Evolutionary conservation across 2,888 invertebrate genomes (phyloP), one percentile per base, ranked within the genome.

Genomic region (Syritta pipiens): DNA sequence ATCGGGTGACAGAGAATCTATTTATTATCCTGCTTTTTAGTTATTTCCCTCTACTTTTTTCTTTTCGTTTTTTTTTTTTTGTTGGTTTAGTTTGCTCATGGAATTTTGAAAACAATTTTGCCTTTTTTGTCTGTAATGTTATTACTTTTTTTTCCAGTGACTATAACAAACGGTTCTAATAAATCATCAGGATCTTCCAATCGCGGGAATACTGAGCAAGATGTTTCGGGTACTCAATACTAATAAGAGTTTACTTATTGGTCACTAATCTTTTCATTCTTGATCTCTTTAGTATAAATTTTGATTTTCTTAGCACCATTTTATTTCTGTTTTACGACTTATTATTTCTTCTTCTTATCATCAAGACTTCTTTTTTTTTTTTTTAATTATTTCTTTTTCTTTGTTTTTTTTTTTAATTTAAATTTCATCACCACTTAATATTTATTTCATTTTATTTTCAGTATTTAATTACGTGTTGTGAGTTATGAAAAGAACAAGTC

Each of bases 181-280:
- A 89, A 89, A 83, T 89, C 89, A 37, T 89, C 89, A 26, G 89
- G 89, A 48, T 89, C 89, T 63, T 89, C 89, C 49, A 89, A 89
- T 85, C 89, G 89, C 40, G 87, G 87, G 79, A 88, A 86, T 83
- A 88, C 88, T 83, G 89, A 89, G 82, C 89, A 89, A 86, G 89
- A 89, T 82, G 85, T 87, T 84, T 88, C 88, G 65, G 83, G 84
- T 84, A 84, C 82, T 82, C 82, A 83, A 81, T 83, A 83, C 82
- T 83, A 82, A 83, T 63, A 40, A 46, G 26, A 53, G 51, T 65
- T 51, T 76, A 51, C 20, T 22, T n/a, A 26, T 57, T 30, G 51
- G 44, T 49, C 62, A 22, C 44, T 75, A 46, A 28, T 46, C 9
- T 53, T 62, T 62, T 46, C 3, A 26, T 46, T 42, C 46, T 46